Conservation (phyloP, 2,888 invertebrate species). For the Dusona sp. region DNA sequence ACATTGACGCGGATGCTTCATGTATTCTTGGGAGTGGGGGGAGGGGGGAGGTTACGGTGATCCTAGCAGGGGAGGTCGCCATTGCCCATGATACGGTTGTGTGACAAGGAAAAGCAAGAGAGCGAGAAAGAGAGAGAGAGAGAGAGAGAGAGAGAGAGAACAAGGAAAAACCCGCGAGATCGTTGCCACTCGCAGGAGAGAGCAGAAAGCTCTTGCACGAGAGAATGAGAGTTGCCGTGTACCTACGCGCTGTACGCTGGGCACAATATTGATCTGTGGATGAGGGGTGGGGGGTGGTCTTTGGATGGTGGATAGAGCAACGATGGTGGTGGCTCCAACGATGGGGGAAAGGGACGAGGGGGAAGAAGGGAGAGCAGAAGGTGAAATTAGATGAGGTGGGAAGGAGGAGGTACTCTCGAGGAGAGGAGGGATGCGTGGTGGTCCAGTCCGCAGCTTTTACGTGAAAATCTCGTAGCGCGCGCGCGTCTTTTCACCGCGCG, state of each 20-base stretch:
- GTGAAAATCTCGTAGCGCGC: constrained; percentile 78
- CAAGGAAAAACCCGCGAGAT: constrained; percentile 55
- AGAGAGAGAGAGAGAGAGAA: not conserved
- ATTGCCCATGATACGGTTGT: constrained; percentile 9
- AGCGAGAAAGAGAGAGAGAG: not conserved
- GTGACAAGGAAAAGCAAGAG: not conserved
- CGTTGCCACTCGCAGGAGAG: constrained; percentile 34
- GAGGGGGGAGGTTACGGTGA: not conserved
- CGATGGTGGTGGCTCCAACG: constrained; percentile 51
- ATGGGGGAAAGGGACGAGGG: constrained; percentile 77
- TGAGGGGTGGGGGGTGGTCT: constrained; percentile 77
- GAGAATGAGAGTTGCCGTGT: constrained; percentile 47
- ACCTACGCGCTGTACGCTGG: constrained; percentile 78
- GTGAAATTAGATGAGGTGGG: constrained; percentile 42
- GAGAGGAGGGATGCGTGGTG: constrained; percentile 80
- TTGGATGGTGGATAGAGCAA: constrained; percentile 52
- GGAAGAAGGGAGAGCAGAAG: constrained; percentile 40
- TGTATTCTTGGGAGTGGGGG: constrained; percentile 10
- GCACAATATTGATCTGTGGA: constrained; percentile 84
- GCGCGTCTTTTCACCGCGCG: constrained; percentile 69
- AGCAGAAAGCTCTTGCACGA: constrained; percentile 67
- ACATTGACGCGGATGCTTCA: not conserved
- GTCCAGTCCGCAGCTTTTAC: constrained; percentile 83
- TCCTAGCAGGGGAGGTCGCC: constrained; percentile 7
- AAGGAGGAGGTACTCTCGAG: constrained; percentile 70